Percentiles rank a stretch among this genome's conserved stretches.
These are phyloP conservation scores for Hirtodrosophila cameraria DNA, from an alignment of 2,888 invertebrate species.

Conservation along the genomic window DNA sequence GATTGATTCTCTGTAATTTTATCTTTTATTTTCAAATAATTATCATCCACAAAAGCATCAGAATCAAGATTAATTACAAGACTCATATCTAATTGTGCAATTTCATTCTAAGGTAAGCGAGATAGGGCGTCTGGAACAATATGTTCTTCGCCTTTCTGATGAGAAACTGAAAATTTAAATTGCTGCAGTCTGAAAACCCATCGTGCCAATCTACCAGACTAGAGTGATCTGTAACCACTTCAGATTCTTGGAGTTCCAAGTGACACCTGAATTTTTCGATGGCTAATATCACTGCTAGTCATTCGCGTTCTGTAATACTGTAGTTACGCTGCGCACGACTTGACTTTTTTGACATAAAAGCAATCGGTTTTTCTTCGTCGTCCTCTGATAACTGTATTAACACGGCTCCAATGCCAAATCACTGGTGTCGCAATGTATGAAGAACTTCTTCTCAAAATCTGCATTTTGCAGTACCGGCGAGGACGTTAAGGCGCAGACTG, in stretches of 20 bases:
- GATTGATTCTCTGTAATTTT: background rate
- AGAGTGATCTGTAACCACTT: slow-evolving; percentile 12
- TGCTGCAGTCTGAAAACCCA: slow-evolving; percentile 9
- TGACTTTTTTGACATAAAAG: slow-evolving; percentile 9
- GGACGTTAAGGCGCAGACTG: background rate
- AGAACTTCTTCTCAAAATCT: slow-evolving; percentile 9
- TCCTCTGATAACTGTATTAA: slow-evolving; percentile 1
- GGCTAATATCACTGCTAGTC: background rate
- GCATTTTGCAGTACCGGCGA: slow-evolving; percentile 4
- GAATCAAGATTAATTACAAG: background rate
- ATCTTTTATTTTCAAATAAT: background rate
- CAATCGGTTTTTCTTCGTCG: background rate
- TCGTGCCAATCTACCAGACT: slow-evolving; percentile 3
- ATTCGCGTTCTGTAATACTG: slow-evolving; percentile 1
- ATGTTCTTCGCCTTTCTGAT: slow-evolving; percentile 5
- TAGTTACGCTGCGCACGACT: slow-evolving; percentile 2
- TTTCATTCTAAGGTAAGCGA: background rate
- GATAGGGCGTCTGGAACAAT: slow-evolving; percentile 3
- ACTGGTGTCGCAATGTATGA: slow-evolving; percentile 4
- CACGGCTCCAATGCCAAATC: slow-evolving; percentile 3
- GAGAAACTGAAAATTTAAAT: slow-evolving; percentile 6
- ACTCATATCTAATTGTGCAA: background rate
- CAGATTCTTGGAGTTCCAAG: slow-evolving; percentile 19
- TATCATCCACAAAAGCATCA: background rate
- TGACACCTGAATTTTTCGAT: background rate